phyloP scores from a whole-genome alignment of 2,888 invertebrate species.

The Tenthredo mesomela region DNA sequence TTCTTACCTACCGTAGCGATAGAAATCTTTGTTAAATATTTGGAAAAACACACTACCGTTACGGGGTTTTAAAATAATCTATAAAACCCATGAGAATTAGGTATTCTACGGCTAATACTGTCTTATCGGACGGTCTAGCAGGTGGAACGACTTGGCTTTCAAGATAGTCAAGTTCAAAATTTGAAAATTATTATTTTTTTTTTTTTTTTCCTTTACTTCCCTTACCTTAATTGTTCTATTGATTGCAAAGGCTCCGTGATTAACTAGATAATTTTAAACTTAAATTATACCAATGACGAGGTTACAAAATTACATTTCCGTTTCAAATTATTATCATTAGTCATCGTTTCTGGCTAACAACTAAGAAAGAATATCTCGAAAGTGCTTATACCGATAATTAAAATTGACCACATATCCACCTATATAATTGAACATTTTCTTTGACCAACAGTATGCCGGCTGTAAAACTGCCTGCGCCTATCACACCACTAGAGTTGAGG shows the following conservation, averaged over 20 bases:
- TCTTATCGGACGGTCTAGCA: conserved; percentile 26
- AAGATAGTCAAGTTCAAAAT: not conserved
- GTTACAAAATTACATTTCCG: conserved; percentile 37
- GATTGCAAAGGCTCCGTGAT: conserved; percentile 1
- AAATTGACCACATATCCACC: not conserved
- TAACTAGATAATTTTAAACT: not conserved
- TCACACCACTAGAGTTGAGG: conserved; percentile 68
- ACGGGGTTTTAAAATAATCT: conserved; percentile 44
- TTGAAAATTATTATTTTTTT: conserved; percentile 4
- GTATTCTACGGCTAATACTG: conserved; percentile 15
- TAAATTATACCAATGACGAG: conserved; percentile 13
- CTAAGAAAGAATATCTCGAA: not conserved
- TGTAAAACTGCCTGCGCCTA: conserved; percentile 72
- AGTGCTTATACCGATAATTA: conserved; percentile 29
- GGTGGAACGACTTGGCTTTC: conserved; percentile 25
- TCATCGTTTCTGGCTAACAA: conserved; percentile 24
- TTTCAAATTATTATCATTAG: conserved; percentile 42
- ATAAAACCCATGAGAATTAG: conserved; percentile 32
- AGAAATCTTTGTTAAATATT: conserved; percentile 54
- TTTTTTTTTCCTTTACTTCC: not conserved
- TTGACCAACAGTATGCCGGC: conserved; percentile 68
- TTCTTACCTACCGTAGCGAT: conserved; percentile 52
- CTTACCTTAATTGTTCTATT: conserved; percentile 22
- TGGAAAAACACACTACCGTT: conserved; percentile 55
- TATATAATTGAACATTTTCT: conserved; percentile 17